A percentile compares a stretch with the other conserved stretches of the same genome.
Conservation (phyloP, 2,797 vertebrate genomes). For the Monodelphis domestica region DNA sequence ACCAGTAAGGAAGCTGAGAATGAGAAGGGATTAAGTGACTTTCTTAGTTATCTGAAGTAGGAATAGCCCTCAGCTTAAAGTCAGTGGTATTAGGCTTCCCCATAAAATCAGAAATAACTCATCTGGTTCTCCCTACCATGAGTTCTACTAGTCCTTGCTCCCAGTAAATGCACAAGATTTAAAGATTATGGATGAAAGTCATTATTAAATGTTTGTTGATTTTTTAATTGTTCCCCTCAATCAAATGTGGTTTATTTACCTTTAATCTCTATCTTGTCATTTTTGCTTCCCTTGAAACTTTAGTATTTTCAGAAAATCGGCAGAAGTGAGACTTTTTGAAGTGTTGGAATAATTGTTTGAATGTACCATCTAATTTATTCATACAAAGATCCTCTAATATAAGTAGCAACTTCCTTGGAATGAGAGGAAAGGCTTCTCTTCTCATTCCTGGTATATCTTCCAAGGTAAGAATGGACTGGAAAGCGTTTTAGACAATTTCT, state of each 20-base stretch:
- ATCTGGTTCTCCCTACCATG: not conserved
- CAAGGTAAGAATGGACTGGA: not conserved
- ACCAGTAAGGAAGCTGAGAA: not conserved
- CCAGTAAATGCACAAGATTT: slow-evolving; percentile 13
- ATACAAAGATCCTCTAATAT: not conserved
- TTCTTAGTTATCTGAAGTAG: not conserved
- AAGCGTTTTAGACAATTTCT: not conserved
- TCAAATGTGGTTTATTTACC: slow-evolving; percentile 9
- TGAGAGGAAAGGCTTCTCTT: not conserved
- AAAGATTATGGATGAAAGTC: not conserved
- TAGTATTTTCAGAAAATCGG: slow-evolving; percentile 42
- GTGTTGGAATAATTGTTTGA: not conserved
- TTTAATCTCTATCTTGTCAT: slow-evolving; percentile 16
- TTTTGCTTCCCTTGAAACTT: not conserved
- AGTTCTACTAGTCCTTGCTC: not conserved
- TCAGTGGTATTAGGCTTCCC: not conserved
- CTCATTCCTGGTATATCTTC: not conserved
- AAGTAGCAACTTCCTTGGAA: not conserved
- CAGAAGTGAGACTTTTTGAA: slow-evolving; percentile 63
- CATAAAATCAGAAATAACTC: not conserved
- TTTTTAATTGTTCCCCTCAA: slow-evolving; percentile 24
- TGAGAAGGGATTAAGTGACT: not conserved
- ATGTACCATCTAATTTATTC: not conserved
- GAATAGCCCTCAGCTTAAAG: not conserved
- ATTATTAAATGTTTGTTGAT: not conserved